Percentiles rank a stretch among this genome's conserved stretches.
These are phyloP conservation scores for Pandemis cinnamomeana DNA, from an alignment of 2,888 invertebrate genomes.

Conservation along the genomic window DNA sequence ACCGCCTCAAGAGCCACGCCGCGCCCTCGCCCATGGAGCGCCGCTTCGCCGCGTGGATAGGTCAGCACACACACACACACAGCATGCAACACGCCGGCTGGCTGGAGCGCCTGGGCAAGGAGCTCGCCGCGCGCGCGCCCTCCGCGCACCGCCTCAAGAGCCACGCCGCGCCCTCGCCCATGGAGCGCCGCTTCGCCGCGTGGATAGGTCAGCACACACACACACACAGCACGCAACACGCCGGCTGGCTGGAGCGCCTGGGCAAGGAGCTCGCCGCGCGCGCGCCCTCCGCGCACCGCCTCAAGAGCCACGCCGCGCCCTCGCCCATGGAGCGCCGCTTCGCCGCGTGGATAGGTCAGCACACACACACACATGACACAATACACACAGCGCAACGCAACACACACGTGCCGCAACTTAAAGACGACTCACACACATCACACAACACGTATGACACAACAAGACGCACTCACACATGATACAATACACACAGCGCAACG, in stretches of 20 bases:
- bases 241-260: constrained; percentile 96
- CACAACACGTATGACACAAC: too few relatives aligned
- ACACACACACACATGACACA: too few relatives aligned
- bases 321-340: constrained; percentile 96
- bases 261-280: constrained; percentile 84
- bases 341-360: constrained; percentile 97
- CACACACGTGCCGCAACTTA: too few relatives aligned
- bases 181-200: constrained; percentile 97
- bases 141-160: constrained; percentile 97
- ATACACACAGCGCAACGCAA: too few relatives aligned
- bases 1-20: constrained; percentile 96
- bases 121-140: constrained; percentile 86
- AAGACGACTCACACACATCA: too few relatives aligned
- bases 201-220: constrained; percentile 91
- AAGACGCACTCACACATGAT: too few relatives aligned
- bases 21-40: constrained; percentile 96
- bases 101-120: constrained; percentile 94
- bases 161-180: constrained; percentile 95
- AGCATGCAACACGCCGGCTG: constrained; percentile 88
- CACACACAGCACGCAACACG: constrained; percentile 43
- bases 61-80: constrained; percentile 61
- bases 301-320: constrained; percentile 97
- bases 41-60: constrained; percentile 99
- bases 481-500: too few relatives aligned
- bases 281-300: constrained; percentile 96